phyloP scores from a whole-genome alignment of 2,113 vertebrate species.

The Zapus hudsonius region DNA sequence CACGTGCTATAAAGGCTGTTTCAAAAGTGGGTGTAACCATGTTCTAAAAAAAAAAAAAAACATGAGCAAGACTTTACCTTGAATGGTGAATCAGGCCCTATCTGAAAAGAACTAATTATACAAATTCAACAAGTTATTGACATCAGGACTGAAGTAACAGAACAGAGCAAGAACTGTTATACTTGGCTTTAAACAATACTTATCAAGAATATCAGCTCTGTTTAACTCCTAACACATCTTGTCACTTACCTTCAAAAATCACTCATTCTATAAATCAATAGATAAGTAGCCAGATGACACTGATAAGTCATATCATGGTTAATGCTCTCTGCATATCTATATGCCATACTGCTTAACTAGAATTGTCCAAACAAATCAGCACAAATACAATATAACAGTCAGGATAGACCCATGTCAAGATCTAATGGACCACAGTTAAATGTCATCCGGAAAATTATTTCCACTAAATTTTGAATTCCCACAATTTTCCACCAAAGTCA shows the following conservation, averaged over 20 bases:
- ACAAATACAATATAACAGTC: not conserved
- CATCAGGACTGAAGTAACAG: not conserved
- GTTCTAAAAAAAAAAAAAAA: not conserved
- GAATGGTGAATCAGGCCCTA: not conserved
- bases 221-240: not conserved
- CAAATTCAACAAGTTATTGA: not conserved
- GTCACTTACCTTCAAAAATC: not conserved
- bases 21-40: not conserved
- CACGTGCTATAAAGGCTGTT: not conserved
- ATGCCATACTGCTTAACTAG: not conserved
- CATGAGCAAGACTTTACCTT: not conserved
- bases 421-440: not conserved
- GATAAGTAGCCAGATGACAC: not conserved
- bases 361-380: not conserved
- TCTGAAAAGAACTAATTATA: not conserved
- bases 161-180: not conserved
- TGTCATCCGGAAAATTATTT: not conserved
- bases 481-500: not conserved
- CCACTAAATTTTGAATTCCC: not conserved
- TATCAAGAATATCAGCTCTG: not conserved
- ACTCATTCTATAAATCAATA: not conserved
- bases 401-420: not conserved
- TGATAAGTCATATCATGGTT: not conserved
- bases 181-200: not conserved
- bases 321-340: not conserved